A percentile compares a stretch with the other conserved stretches of the same genome.
Conservation (phyloP, 2,113 vertebrate genomes). For the Halichoeres trimaculatus region DNA sequence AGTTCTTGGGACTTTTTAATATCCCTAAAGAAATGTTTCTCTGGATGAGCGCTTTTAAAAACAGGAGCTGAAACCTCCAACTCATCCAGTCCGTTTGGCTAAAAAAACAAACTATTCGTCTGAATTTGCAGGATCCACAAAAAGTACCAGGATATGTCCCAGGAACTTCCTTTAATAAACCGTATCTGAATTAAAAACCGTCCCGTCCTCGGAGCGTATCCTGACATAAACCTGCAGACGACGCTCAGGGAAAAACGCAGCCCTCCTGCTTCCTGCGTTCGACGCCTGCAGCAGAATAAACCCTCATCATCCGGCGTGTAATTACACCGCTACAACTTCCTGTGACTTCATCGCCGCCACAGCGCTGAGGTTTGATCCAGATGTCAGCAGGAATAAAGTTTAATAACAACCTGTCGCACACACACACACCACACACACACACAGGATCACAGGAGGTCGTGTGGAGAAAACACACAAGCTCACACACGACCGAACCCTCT, state of each 20-base stretch:
- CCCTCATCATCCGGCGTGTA: slow-evolving; percentile 33
- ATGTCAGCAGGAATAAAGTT: slow-evolving; percentile 36
- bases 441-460: background rate
- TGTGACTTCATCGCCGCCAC: background rate
- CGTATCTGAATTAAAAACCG: too few relatives aligned
- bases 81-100: too few relatives aligned
- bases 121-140: too few relatives aligned
- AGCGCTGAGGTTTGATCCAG: slow-evolving; percentile 42
- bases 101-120: too few relatives aligned
- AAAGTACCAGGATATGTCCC: too few relatives aligned
- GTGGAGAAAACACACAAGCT: background rate
- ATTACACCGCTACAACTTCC: slow-evolving; percentile 47
- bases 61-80: too few relatives aligned
- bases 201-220: too few relatives aligned
- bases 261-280: too few relatives aligned
- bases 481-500: background rate
- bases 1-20: too few relatives aligned
- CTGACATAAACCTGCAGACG: background rate
- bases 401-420: slow-evolving; percentile 44
- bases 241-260: background rate
- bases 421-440: background rate
- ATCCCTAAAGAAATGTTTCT: too few relatives aligned
- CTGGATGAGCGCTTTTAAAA: too few relatives aligned
- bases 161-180: too few relatives aligned
- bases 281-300: slow-evolving; percentile 15